Evolutionary conservation across 2,888 invertebrate genomes (phyloP), one percentile per base, ranked within the genome.

Genomic region (Congeria kusceri): DNA sequence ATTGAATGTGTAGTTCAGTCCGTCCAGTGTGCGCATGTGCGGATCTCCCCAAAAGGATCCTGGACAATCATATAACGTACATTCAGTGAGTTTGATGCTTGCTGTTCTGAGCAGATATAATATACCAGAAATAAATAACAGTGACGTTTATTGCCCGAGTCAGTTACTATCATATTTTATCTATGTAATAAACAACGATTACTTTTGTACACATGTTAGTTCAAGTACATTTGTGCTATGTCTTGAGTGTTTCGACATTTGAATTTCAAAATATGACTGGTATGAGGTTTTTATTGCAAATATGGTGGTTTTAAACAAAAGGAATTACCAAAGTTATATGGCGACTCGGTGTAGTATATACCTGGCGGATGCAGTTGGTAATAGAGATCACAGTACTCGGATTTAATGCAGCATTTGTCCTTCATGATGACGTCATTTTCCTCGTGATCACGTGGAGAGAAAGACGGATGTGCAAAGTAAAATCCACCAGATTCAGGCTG

Each of bases 41-140:
- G 79, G 79, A 47, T 79, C 79, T 20, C 79, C 79, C 79, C 79
- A 79, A 27, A 63, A 70, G 11, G 65, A 49, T 23, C 79, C 79
- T 79, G 32, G 39, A 57, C 15, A 63, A 57, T 15, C n/a, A 49
- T n/a, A n/a, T n/a, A 32, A 11, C 3, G 23, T 58, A 28, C 23
- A 32, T 15, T 15, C 39, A 39, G 39, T 7, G 1, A 39, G 9
- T 39, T 39, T n/a, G n/a, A n/a, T n/a, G n/a, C n/a, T n/a, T n/a
- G n/a, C n/a, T n/a, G n/a, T n/a, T n/a, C n/a, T n/a, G n/a, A n/a
- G n/a, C n/a, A n/a, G n/a, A n/a, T n/a, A n/a, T n/a, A n/a, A n/a
- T n/a, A n/a, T n/a, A n/a, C n/a, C n/a, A n/a, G n/a, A n/a, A n/a
- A n/a, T n/a, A n/a, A n/a, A n/a, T n/a, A n/a, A n/a, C n/a, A n/a